Base-by-base conservation (phyloP, 2,888 invertebrate genomes). In the Sisyra nigra region DNA sequence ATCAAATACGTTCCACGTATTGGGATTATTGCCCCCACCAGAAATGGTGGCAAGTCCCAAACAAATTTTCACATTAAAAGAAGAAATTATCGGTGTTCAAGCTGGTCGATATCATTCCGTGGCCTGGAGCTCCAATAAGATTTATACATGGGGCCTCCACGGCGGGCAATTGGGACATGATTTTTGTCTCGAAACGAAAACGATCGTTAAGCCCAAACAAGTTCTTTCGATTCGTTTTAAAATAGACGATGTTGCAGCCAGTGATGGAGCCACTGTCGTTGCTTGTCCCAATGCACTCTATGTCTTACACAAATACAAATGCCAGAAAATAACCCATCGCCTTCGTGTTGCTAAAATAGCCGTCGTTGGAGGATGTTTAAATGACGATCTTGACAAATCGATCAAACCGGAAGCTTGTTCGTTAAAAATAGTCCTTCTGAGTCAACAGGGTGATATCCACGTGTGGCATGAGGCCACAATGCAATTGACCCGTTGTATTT, bases 121-220 rank as follows among this genome's bases (percentile, higher is more conserved):
- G 2, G 74, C 72, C 10, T 71, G 80, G 73, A 71, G 74, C 57
- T 46, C 59, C 1, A 59, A 67, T 19, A 68, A 67, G 1, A 60
- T 87, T 1, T 86, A 75, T 58, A 79, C 83, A 0, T 89, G 84
- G 79, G 91, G 91, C 2, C 65, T 74, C 3, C 86, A 91, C 63
- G 70, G 75, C 41, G 91, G 91, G 0, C 89, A 91, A 55, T 62
- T 89, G 52, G 87, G 86, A 2, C 80, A 80, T 49, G 64, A 63
- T 48, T 24, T 24, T 24, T 67, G 63, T 56, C 49, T 48, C 32
- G 61, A 62, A 3, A 14, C 24, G 10, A 65, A 61, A 48, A 46
- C 61, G 3, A 58, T 74, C 1, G 47, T 63, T 1, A 50, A 57
- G 1, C 74, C 74, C 1, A 73, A 67, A 55, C 51, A 60, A 51